These are phyloP conservation scores for Oedothorax gibbosus DNA, from an alignment of 1,140 invertebrate species.

Conservation along the genomic window DNA sequence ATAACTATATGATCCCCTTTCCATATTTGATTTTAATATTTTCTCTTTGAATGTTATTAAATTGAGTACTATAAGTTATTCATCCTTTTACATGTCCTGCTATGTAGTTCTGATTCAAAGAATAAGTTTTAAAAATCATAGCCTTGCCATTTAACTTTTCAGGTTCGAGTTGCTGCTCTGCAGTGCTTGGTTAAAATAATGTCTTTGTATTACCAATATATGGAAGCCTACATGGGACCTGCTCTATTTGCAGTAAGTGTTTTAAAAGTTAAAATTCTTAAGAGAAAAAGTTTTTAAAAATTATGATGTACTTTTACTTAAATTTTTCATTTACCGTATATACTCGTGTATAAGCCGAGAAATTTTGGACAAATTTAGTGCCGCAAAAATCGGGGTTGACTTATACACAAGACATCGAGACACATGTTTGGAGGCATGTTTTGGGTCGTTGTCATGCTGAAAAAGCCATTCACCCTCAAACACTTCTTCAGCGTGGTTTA, in stretches of 20 bases:
- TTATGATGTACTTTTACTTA: no score
- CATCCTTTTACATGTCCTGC: neutral
- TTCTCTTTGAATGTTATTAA: neutral
- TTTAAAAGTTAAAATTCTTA: neutral
- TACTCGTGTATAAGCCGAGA: no score
- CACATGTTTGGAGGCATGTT: no score
- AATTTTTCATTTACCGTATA: no score
- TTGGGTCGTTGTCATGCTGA: no score
- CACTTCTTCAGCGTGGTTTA: no score
- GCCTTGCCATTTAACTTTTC: neutral
- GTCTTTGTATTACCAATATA: slow-evolving; percentile 98
- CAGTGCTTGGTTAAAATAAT: slow-evolving; percentile 99
- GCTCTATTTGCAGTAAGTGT: slow-evolving; percentile 91
- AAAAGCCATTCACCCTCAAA: no score
- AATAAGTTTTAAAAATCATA: neutral
- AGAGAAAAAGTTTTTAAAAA: no score
- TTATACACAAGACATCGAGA: no score
- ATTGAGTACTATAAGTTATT: neutral
- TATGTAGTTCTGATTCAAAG: neutral
- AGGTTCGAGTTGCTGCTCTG: slow-evolving; percentile 86
- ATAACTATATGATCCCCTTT: no score
- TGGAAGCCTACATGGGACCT: slow-evolving; percentile 98
- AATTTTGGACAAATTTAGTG: no score
- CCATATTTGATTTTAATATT: neutral
- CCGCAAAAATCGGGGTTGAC: no score